Conservation (phyloP, 1,140 invertebrate genomes). For the Cyphomyrmex costatus region DNA sequence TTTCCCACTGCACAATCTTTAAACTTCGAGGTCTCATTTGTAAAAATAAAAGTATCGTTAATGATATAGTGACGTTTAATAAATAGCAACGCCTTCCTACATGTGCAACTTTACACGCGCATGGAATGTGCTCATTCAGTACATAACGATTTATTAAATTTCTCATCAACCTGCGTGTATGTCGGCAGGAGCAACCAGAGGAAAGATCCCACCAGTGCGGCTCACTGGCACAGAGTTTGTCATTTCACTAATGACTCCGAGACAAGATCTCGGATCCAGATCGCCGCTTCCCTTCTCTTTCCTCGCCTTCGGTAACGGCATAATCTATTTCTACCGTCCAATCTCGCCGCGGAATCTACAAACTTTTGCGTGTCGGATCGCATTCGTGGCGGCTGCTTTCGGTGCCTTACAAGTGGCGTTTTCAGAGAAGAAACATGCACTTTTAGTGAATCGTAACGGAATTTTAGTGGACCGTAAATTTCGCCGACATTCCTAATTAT, state of each 20-base stretch:
- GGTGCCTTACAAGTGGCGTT: conserved; percentile 7
- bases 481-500: conserved; percentile 49
- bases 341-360: conserved; percentile 73
- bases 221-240: conserved; percentile 73
- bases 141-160: conserved; percentile 41
- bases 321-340: conserved; percentile 51
- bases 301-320: conserved; percentile 39
- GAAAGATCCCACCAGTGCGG: conserved; percentile 3
- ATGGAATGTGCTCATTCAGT: conserved; percentile 11
- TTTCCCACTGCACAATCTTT: not conserved
- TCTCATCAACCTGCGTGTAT: conserved; percentile 3
- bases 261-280: conserved; percentile 79
- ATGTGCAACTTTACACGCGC: conserved; percentile 30
- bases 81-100: conserved; percentile 5
- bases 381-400: conserved; percentile 36
- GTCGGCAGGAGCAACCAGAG: conserved; percentile 2
- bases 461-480: conserved; percentile 58
- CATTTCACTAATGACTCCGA: conserved; percentile 80
- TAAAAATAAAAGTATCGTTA: conserved; percentile 14
- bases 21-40: not conserved
- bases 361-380: conserved; percentile 71
- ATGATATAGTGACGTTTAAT: conserved; percentile 4
- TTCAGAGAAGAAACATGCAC: not conserved
- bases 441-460: conserved; percentile 48
- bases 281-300: conserved; percentile 29